Conservation (phyloP, 1,140 invertebrate species). For the Hetaerina americana region DNA sequence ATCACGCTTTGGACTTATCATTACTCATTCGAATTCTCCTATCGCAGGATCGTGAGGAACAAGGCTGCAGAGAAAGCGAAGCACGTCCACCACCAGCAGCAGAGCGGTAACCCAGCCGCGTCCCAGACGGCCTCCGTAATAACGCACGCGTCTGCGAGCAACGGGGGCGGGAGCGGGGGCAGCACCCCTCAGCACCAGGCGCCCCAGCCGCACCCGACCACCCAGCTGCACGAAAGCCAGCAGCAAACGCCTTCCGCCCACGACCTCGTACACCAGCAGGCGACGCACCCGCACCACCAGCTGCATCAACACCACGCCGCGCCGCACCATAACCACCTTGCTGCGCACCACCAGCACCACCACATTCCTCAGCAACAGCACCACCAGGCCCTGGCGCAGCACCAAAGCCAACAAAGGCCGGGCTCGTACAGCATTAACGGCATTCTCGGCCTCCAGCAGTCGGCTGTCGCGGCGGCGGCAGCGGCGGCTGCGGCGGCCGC, state of each 20-base stretch:
- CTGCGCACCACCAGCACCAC: constrained; percentile 13
- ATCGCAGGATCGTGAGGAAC: constrained; percentile 81
- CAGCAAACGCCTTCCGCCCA: constrained; percentile 9
- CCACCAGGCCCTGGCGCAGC: background rate
- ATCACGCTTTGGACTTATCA: too few species aligned
- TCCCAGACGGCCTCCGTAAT: constrained; percentile 25
- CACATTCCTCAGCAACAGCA: background rate
- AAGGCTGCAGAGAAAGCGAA: constrained; percentile 94
- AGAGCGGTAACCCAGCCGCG: constrained; percentile 20
- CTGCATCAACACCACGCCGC: constrained; percentile 31
- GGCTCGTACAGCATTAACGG: constrained; percentile 88
- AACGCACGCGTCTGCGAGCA: constrained; percentile 19
- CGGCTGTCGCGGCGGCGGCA: constrained; percentile 37
- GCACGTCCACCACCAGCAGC: constrained; percentile 65
- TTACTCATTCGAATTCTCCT: too few species aligned
- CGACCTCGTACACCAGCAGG: constrained; percentile 26
- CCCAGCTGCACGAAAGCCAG: background rate
- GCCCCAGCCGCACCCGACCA: constrained; percentile 10
- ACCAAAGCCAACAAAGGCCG: constrained; percentile 23
- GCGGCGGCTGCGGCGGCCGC: background rate
- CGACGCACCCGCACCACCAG: constrained; percentile 37
- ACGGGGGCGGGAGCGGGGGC: constrained; percentile 13
- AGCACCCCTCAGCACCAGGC: constrained; percentile 17
- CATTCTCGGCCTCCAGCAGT: constrained; percentile 71
- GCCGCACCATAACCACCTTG: constrained; percentile 23